phyloP scores from a whole-genome alignment of 1,140 invertebrate species.

The Apolygus lucorum region DNA sequence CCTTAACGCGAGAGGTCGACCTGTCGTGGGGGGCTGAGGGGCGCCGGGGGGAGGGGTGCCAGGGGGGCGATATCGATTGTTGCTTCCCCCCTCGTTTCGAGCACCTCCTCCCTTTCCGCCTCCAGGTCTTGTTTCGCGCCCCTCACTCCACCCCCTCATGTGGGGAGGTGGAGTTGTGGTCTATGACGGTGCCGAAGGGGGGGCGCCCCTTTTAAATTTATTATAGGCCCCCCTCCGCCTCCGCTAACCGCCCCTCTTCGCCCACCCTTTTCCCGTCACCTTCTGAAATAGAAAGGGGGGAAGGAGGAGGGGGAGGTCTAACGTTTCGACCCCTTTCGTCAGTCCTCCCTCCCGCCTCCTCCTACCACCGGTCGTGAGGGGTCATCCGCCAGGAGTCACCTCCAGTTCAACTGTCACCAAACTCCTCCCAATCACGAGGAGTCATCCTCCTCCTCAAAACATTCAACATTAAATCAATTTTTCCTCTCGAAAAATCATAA shows the following conservation, averaged over 20 bases:
- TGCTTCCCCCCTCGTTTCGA: no score
- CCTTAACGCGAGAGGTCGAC: no score
- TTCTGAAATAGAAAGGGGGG: no score
- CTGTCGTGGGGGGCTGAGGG: no score
- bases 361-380: constrained; percentile 38
- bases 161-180: not conserved
- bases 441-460: no score
- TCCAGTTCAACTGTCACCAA: no score
- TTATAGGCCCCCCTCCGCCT: constrained; percentile 1
- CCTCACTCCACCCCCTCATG: not conserved
- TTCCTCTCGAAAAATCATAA: no score
- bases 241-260: not conserved
- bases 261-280: not conserved
- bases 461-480: no score
- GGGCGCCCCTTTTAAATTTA: constrained; percentile 12
- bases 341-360: no score
- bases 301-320: no score
- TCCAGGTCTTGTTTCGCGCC: not conserved
- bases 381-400: not conserved
- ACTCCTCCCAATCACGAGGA: no score
- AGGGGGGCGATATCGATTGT: constrained; percentile 5
- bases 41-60: not conserved
- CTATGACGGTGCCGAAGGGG: not conserved
- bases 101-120: not conserved
- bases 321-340: no score